phyloP scores from a whole-genome alignment of 2,113 vertebrate species.

The Herpailurus yagouaroundi region DNA sequence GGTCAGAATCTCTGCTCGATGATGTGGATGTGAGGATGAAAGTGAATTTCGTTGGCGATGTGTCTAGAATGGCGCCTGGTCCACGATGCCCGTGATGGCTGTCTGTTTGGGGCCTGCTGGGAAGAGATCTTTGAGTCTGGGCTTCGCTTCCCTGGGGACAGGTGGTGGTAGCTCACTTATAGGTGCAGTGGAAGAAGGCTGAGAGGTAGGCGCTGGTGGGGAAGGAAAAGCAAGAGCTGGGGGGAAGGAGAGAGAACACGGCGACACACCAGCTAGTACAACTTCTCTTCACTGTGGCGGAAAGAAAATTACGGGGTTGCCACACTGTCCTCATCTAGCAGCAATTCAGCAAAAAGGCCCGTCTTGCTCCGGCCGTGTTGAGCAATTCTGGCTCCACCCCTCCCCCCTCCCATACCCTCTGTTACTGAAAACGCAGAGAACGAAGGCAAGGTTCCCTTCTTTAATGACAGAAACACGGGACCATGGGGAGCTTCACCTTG shows the following conservation, averaged over 20 bases:
- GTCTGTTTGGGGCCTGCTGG: not conserved
- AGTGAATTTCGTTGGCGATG: not conserved
- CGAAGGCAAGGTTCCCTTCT: not conserved
- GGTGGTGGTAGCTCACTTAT: not conserved
- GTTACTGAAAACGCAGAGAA: not conserved
- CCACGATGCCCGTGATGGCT: rapidly evolving
- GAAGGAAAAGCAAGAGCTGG: not conserved
- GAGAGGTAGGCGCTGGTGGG: not conserved
- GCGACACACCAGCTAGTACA: rapidly evolving
- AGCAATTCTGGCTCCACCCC: not conserved
- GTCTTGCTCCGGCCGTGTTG: not conserved
- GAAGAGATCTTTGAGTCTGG: too few relatives aligned
- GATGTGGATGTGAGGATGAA: rapidly evolving
- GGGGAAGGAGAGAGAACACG: too few relatives aligned
- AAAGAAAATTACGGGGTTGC: not conserved
- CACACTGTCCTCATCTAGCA: not conserved
- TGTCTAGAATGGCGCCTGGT: not conserved
- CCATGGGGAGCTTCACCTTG: conserved; percentile 23
- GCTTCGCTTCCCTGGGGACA: not conserved
- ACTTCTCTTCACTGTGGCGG: not conserved
- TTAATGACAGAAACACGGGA: not conserved
- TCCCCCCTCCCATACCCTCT: too few relatives aligned
- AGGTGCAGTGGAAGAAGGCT: not conserved
- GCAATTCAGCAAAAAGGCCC: conserved; percentile 25
- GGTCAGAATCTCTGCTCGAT: not conserved